A percentile compares a stretch with the other conserved stretches of the same genome.
Conservation (phyloP, 1,140 invertebrate genomes). For the Caenorhabditis remanei region DNA sequence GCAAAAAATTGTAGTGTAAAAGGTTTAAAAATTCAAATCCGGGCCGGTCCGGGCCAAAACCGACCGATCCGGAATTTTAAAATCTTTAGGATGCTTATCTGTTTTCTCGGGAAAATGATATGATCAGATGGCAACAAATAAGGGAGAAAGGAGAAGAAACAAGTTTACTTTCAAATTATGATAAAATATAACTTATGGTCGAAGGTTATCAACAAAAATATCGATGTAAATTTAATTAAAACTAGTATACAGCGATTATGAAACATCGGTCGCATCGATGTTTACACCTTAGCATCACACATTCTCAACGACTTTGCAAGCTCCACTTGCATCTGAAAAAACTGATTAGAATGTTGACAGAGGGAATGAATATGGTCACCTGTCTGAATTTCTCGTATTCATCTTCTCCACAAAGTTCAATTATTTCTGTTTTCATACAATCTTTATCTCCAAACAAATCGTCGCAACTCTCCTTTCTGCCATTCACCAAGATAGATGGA, state of each 20-base stretch:
- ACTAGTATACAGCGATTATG: too few species aligned
- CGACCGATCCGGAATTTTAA: too few species aligned
- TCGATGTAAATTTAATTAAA: too few species aligned
- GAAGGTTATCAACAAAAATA: not conserved
- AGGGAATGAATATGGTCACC: not conserved
- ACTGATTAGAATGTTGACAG: not conserved
- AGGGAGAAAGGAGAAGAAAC: not conserved
- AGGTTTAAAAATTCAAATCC: too few species aligned
- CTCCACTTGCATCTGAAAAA: not conserved
- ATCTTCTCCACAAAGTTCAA: not conserved
- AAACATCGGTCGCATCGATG: too few species aligned
- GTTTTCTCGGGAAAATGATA: too few species aligned
- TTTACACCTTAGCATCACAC: not conserved
- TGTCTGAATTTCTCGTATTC: not conserved
- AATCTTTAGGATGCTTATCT: too few species aligned
- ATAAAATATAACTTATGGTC: too few species aligned
- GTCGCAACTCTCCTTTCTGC: not conserved
- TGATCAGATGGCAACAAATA: too few species aligned
- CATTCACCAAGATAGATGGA: not conserved
- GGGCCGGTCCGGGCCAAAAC: too few species aligned
- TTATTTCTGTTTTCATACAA: not conserved
- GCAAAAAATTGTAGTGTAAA: too few species aligned
- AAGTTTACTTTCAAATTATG: not conserved
- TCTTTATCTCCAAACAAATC: not conserved
- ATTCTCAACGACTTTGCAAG: not conserved